Evolutionary conservation across 1,140 invertebrate species (phyloP).

Genomic region (Drosophila nigrodunni): DNA sequence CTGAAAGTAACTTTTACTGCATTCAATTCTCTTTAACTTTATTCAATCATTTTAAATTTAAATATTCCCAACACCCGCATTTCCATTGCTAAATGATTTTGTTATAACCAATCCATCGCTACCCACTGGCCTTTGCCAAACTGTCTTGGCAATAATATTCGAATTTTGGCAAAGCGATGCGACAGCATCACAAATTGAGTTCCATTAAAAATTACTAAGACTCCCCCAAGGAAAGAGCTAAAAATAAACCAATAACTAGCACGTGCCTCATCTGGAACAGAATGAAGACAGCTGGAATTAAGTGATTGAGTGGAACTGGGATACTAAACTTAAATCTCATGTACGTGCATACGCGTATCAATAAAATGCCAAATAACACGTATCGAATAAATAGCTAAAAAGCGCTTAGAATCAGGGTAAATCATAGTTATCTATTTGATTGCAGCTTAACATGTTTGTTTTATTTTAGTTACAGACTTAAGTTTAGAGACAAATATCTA

Average conservation of each 20-base stretch:
- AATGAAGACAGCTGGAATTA: constrained; percentile 22
- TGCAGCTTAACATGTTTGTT: constrained; percentile 9
- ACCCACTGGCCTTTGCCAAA: not conserved
- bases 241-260: constrained; percentile 50
- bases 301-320: constrained; percentile 2
- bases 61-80: not conserved
- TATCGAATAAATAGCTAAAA: constrained; percentile 33
- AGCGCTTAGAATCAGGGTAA: constrained; percentile 6
- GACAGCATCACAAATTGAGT: constrained; percentile 47
- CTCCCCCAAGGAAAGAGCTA: constrained; percentile 25
- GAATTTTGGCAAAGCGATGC: constrained; percentile 29
- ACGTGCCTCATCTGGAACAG: constrained; percentile 31
- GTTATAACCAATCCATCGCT: not conserved
- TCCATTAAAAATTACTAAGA: constrained; percentile 57
- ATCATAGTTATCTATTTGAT: constrained; percentile 6
- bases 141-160: constrained; percentile 16
- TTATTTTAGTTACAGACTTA: not conserved
- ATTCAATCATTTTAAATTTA: not conserved
- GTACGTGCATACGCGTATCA: constrained; percentile 15
- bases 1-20: not conserved
- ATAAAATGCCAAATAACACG: constrained; percentile 43
- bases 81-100: not conserved
- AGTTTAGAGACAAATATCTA: not conserved
- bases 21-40: not conserved
- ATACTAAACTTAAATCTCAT: not conserved